Conservation (phyloP, 2,113 vertebrate genomes). For the Manacus vitellinus region DNA sequence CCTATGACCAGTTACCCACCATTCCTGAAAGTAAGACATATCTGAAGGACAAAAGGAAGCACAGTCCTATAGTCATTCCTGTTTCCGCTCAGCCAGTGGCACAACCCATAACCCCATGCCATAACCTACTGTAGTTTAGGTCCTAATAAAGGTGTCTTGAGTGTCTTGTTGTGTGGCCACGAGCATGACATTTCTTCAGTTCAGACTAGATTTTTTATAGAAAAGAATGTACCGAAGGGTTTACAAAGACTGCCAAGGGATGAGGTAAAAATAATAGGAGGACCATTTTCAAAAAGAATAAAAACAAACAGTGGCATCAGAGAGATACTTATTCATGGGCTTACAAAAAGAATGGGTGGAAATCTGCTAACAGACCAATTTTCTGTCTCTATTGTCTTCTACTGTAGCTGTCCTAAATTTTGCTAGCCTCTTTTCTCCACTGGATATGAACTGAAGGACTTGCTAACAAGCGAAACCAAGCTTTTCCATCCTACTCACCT, state of each 20-base stretch:
- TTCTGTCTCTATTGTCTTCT: slow-evolving; percentile 3
- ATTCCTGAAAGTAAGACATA: background rate
- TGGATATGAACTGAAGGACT: background rate
- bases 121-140: background rate
- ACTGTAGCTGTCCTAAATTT: background rate
- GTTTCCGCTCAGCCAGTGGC: background rate
- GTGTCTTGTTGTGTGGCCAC: background rate
- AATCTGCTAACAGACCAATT: slow-evolving; percentile 15
- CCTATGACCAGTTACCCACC: background rate
- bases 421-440: background rate
- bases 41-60: background rate
- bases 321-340: background rate
- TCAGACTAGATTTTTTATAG: background rate
- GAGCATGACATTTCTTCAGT: background rate
- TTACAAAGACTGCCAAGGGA: background rate
- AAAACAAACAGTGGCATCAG: background rate
- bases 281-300: background rate
- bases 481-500: background rate
- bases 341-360: slow-evolving; percentile 13
- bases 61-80: background rate
- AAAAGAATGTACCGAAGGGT: background rate
- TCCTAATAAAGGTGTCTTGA: background rate
- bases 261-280: slow-evolving; percentile 3
- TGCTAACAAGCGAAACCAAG: slow-evolving; percentile 31
- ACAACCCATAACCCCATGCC: background rate